Percentiles rank a stretch among this genome's conserved stretches.
These are phyloP conservation scores for Vanessa tameamea DNA, from an alignment of 1,140 invertebrate genomes.

Conservation along the genomic window DNA sequence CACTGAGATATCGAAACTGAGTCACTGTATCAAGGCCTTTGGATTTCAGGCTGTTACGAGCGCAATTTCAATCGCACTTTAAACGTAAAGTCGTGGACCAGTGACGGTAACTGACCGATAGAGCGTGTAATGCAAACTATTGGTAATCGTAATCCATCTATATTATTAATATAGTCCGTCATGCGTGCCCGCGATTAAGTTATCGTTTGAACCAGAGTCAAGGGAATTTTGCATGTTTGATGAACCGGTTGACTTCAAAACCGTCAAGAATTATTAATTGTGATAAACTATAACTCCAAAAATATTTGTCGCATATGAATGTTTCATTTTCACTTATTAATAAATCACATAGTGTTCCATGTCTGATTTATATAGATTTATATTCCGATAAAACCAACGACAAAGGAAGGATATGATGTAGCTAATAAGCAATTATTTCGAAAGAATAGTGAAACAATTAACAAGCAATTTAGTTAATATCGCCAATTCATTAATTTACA, in stretches of 20 bases:
- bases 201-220: constrained; percentile 29
- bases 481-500: no score
- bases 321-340: background rate
- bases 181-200: constrained; percentile 6
- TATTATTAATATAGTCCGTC: constrained; percentile 23
- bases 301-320: background rate
- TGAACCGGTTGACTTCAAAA: background rate
- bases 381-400: no score
- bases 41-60: constrained; percentile 60
- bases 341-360: background rate
- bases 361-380: no score
- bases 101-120: constrained; percentile 49
- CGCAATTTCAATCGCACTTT: constrained; percentile 33
- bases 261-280: background rate
- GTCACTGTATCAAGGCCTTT: constrained; percentile 74
- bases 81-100: constrained; percentile 6
- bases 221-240: constrained; percentile 14
- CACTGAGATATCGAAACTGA: constrained; percentile 74
- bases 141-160: constrained; percentile 37
- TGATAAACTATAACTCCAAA: background rate
- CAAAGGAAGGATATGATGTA: no score
- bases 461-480: no score
- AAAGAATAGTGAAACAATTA: no score
- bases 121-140: constrained; percentile 42
- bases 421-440: no score